Conservation (phyloP, 2,113 vertebrate species). For the Alces alces region DNA sequence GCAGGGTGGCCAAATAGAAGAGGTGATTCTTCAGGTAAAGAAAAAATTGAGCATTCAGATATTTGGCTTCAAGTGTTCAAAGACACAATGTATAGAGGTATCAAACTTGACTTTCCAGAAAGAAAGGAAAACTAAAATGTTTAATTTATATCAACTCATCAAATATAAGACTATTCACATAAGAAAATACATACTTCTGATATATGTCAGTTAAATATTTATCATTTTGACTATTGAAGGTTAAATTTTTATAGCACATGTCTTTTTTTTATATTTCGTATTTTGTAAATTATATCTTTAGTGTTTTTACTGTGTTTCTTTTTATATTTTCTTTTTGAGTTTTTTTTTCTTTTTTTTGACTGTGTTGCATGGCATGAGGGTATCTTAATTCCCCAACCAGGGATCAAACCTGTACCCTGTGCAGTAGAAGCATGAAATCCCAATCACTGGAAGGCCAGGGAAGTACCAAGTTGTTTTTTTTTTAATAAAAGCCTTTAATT, state of each 20-base stretch:
- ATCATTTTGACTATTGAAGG: background rate
- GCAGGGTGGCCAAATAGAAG: conserved; percentile 92
- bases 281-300: background rate
- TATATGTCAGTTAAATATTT: background rate
- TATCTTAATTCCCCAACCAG: background rate
- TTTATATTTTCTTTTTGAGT: background rate
- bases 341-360: background rate
- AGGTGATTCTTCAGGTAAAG: conserved; percentile 94
- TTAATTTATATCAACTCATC: background rate
- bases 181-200: background rate
- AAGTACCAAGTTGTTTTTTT: background rate
- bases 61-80: background rate
- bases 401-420: background rate
- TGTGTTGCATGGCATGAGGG: background rate
- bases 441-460: background rate
- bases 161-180: background rate
- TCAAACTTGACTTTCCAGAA: background rate
- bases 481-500: background rate
- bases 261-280: background rate
- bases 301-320: background rate
- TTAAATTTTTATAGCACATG: background rate
- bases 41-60: background rate
- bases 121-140: background rate
- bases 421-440: background rate
- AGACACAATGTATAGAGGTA: background rate